Evolutionary conservation across 2,797 vertebrate genomes (phyloP).

Genomic region (Anolis apletophallus): DNA sequence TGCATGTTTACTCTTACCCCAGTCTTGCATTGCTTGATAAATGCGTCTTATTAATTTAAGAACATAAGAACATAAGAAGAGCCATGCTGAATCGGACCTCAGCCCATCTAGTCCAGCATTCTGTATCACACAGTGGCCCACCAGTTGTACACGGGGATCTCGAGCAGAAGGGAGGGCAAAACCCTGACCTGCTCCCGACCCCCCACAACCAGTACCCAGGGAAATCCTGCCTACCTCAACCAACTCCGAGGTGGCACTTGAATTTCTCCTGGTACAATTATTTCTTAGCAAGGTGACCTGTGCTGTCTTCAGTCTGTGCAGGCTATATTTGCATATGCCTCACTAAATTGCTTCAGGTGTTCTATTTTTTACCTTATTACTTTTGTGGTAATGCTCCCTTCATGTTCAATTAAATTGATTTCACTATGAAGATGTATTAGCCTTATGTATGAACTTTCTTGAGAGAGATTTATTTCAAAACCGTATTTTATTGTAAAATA

Average conservation of each 20-base stretch:
- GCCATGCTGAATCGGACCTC: too few relatives aligned
- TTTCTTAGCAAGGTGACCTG: background rate
- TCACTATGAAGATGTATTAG: slow-evolving; percentile 44
- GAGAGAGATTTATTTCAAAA: slow-evolving; percentile 6
- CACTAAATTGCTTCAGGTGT: slow-evolving; percentile 32
- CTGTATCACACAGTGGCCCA: too few relatives aligned
- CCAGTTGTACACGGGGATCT: too few relatives aligned
- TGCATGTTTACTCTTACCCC: background rate
- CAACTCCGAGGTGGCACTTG: too few relatives aligned
- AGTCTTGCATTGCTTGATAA: background rate
- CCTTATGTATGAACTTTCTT: slow-evolving; percentile 34
- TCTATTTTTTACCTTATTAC: slow-evolving; percentile 36
- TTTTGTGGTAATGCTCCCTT: slow-evolving; percentile 40
- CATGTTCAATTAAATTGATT: slow-evolving; percentile 46
- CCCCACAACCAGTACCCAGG: too few relatives aligned
- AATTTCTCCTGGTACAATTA: background rate
- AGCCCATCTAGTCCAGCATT: too few relatives aligned
- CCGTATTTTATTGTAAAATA: too few relatives aligned
- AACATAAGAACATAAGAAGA: too few relatives aligned
- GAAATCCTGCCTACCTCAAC: too few relatives aligned
- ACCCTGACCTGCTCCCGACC: too few relatives aligned
- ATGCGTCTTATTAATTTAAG: background rate
- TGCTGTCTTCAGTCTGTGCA: slow-evolving; percentile 10
- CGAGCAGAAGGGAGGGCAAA: too few relatives aligned
- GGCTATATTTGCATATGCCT: slow-evolving; percentile 17